Conservation (phyloP, 2,888 invertebrate genomes). For the Eilema depressum region DNA sequence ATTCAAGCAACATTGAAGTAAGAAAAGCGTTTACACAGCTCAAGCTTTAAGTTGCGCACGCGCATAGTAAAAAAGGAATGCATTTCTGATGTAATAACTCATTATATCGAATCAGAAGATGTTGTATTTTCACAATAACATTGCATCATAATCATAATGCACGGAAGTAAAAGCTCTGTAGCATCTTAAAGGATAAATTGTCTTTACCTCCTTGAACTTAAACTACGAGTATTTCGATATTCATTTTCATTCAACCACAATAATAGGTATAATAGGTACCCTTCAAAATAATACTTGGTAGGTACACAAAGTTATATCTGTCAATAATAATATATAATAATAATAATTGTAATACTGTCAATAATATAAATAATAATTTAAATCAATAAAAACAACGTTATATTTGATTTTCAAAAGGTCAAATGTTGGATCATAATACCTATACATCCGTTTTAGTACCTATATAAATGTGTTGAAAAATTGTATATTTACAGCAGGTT, state of each 20-base stretch:
- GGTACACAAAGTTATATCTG: too few relatives aligned
- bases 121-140: conserved; percentile 39
- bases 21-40: conserved; percentile 40
- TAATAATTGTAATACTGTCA: too few relatives aligned
- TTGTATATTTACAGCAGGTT: too few relatives aligned
- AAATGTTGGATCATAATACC: background rate
- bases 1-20: conserved; percentile 35
- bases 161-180: background rate
- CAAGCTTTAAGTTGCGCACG: conserved; percentile 21
- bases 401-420: background rate
- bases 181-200: too few relatives aligned
- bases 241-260: background rate
- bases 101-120: conserved; percentile 55
- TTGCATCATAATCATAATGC: conserved; percentile 41
- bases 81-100: conserved; percentile 62
- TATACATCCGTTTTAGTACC: background rate
- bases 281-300: background rate
- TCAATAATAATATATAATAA: too few relatives aligned
- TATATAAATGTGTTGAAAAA: too few relatives aligned
- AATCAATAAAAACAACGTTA: too few relatives aligned
- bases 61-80: conserved; percentile 29
- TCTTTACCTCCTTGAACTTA: background rate
- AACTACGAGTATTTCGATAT: too few relatives aligned
- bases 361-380: too few relatives aligned
- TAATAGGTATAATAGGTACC: background rate